These are phyloP conservation scores for Napeogenes sylphis DNA, from an alignment of 2,888 invertebrate species.

Conservation along the genomic window DNA sequence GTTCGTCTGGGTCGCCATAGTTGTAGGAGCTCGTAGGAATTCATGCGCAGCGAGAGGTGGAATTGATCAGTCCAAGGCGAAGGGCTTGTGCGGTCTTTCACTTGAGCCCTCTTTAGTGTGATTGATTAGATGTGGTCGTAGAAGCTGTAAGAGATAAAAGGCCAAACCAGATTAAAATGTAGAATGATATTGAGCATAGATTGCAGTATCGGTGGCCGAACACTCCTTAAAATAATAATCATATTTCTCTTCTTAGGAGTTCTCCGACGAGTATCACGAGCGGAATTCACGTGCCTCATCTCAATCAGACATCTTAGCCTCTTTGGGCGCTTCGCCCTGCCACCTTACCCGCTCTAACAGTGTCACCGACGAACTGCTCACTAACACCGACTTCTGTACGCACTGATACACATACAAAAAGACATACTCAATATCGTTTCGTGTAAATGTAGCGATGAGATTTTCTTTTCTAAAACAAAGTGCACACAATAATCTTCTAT, in stretches of 20 bases:
- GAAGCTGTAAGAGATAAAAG: too few species aligned
- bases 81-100: too few species aligned
- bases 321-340: conserved; percentile 76
- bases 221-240: too few species aligned
- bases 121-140: too few species aligned
- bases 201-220: too few species aligned
- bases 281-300: conserved; percentile 79
- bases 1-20: too few species aligned
- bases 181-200: too few species aligned
- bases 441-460: neutral
- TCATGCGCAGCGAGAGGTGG: too few species aligned
- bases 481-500: too few species aligned
- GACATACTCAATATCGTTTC: neutral
- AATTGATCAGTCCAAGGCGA: too few species aligned
- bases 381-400: conserved; percentile 55
- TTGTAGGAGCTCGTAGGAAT: too few species aligned
- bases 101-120: too few species aligned
- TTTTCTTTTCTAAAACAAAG: neutral
- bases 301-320: conserved; percentile 77
- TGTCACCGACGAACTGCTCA: conserved; percentile 88
- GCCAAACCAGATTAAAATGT: neutral
- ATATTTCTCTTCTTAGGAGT: conserved; percentile 73
- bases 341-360: conserved; percentile 86
- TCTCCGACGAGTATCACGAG: conserved; percentile 88
- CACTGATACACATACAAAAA: conserved; percentile 38